These are phyloP conservation scores for Athalia rosae DNA, from an alignment of 2,888 invertebrate genomes.

Conservation along the genomic window DNA sequence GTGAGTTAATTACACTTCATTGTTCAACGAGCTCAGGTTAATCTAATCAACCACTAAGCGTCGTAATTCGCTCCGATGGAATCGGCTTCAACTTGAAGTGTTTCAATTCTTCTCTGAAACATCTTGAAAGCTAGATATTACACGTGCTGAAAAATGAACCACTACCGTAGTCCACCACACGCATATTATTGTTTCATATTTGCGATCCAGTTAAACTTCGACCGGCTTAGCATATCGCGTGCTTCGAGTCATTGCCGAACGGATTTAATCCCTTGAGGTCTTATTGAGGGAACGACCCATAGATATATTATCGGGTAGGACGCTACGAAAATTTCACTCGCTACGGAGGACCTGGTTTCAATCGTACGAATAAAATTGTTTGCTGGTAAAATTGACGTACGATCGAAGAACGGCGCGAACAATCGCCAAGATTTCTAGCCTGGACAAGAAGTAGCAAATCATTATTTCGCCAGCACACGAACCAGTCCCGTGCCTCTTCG, in stretches of 20 bases:
- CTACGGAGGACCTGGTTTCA: no score
- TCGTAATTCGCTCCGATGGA: constrained; percentile 31
- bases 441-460: constrained; percentile 27
- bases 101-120: not conserved
- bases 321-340: not conserved
- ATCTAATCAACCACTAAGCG: constrained; percentile 35
- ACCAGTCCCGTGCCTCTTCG: constrained; percentile 23
- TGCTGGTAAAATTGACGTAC: not conserved
- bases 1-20: constrained; percentile 43
- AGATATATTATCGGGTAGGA: no score
- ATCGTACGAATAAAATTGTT: no score
- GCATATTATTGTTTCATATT: not conserved
- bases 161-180: not conserved
- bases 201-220: not conserved
- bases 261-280: constrained; percentile 5
- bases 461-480: constrained; percentile 32
- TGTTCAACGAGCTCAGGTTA: constrained; percentile 44
- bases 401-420: not conserved
- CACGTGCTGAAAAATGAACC: not conserved
- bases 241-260: not conserved
- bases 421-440: constrained; percentile 18
- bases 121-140: not conserved
- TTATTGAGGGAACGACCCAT: no score
- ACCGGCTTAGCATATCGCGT: constrained; percentile 17
- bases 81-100: constrained; percentile 18